Evolutionary conservation across 2,113 vertebrate species (phyloP), one percentile per base, ranked within the genome.

Genomic region (Pteropus alecto): DNA sequence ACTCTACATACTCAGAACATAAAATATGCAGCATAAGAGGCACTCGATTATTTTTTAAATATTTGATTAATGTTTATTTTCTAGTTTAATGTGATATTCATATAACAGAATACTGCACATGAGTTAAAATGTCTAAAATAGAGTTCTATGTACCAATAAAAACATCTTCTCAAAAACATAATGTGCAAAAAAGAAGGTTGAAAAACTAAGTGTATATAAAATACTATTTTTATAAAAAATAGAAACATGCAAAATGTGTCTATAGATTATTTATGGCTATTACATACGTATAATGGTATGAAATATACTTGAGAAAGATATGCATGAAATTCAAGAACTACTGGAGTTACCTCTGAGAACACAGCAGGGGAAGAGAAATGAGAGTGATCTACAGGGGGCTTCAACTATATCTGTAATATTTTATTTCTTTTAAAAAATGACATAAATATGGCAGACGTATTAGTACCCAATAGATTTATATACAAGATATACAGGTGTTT

Each of bases 381-480:
- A 18, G 21, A 81, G 15, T 70, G 24, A 46, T 77, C 78, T 30
- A 60, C 0, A 14, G 24, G 41, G 38, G 54, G 0, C 38, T 94
- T 84, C 46, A 18, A 30, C 48, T 38, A 1, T 77, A 46, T 73
- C 38, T 43, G 10, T 89, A 43, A 90, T 56, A 41, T 46, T 91
- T 90, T 68, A 58, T 74, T 92, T 90, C n/a, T 63, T 85, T 88
- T 71, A 41, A 83, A 91, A 90, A 97, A 67, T 77, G 46, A 33
- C 60, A 54, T 33, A 73, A 70, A 0, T 63, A 84, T 38, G 41
- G 78, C 26, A n/a, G 9, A 54, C 38, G 8, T 24, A 28, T 70
- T 43, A 87, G 18, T 56, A 46, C 15, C 43, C n/a, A 35, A 43
- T 54, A 58, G 13, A 60, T 81, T 68, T 93, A 8, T 76, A 77